Evolutionary conservation across 2,888 invertebrate species (phyloP).

Genomic region (Drosophila limbata): DNA sequence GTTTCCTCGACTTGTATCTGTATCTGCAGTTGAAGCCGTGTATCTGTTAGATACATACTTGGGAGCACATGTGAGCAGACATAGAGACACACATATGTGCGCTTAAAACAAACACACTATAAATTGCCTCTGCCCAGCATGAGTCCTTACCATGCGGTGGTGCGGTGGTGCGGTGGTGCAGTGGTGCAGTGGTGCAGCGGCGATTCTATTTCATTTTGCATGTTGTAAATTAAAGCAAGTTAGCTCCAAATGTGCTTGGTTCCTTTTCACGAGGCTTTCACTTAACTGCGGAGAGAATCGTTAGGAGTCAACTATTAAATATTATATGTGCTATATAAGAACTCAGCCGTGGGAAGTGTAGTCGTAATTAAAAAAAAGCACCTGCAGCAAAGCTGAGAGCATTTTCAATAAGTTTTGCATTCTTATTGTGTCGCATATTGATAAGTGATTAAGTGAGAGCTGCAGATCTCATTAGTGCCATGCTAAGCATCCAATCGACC

Average conservation of each 20-base stretch:
- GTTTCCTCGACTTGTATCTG: conserved; percentile 27
- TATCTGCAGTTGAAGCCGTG: conserved; percentile 18
- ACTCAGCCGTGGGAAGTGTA: not conserved
- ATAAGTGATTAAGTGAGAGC: conserved; percentile 1
- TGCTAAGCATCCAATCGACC: conserved; percentile 35
- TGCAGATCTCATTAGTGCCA: conserved; percentile 17
- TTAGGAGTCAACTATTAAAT: conserved; percentile 66
- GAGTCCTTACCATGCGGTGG: conserved; percentile 45
- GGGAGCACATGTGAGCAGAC: conserved; percentile 40
- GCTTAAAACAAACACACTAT: conserved; percentile 80
- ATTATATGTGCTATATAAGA: conserved; percentile 53
- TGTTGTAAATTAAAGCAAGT: conserved; percentile 76
- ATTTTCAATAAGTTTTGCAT: conserved; percentile 10
- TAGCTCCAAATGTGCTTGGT: conserved; percentile 54
- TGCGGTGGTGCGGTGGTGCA: conserved; percentile 21
- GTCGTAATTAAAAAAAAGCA: conserved; percentile 3
- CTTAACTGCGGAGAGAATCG: conserved; percentile 63
- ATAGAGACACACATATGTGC: conserved; percentile 49
- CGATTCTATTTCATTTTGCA: conserved; percentile 76
- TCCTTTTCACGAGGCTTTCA: conserved; percentile 55
- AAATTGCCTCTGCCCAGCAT: conserved; percentile 78
- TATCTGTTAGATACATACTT: conserved; percentile 65
- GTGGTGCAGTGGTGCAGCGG: conserved; percentile 29
- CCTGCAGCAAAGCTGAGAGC: not conserved
- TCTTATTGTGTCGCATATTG: conserved; percentile 6